phyloP scores from a whole-genome alignment of 2,888 invertebrate species.

The Glyphotaelius pellucidus region DNA sequence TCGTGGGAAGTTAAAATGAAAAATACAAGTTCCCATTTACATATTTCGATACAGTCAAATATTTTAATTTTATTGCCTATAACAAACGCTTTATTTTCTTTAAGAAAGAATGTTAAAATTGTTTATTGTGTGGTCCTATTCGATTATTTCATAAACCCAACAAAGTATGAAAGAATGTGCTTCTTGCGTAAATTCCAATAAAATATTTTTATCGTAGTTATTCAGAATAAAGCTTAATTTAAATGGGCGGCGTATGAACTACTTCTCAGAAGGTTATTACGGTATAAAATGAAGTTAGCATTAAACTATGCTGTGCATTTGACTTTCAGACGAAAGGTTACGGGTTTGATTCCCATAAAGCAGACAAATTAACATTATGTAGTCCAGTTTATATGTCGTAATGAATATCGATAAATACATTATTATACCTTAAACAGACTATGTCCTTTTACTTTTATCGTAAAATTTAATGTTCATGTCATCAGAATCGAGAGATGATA shows the following conservation, averaged over 20 bases:
- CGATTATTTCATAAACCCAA: neutral
- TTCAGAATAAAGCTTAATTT: neutral
- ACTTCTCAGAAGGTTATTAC: neutral
- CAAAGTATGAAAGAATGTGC: neutral
- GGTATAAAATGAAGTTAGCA: neutral
- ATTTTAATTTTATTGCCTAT: constrained; percentile 8
- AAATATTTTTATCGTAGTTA: neutral
- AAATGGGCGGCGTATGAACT: neutral
- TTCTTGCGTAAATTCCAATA: neutral
- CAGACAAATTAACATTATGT: neutral
- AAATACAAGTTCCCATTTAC: constrained; percentile 19
- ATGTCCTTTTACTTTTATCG: neutral
- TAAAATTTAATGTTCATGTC: neutral
- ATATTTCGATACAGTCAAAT: constrained; percentile 2
- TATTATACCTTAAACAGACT: neutral
- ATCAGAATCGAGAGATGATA: neutral
- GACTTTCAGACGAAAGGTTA: neutral
- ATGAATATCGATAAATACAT: neutral
- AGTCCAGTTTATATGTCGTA: neutral
- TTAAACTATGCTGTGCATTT: neutral
- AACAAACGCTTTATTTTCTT: constrained; percentile 3
- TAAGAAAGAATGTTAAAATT: neutral
- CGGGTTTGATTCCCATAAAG: neutral
- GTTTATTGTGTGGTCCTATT: neutral
- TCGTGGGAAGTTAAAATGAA: constrained; percentile 18